These are phyloP conservation scores for Microctenopoma stevenorrisi DNA, from an alignment of 2,797 vertebrate genomes.

Conservation along the genomic window DNA sequence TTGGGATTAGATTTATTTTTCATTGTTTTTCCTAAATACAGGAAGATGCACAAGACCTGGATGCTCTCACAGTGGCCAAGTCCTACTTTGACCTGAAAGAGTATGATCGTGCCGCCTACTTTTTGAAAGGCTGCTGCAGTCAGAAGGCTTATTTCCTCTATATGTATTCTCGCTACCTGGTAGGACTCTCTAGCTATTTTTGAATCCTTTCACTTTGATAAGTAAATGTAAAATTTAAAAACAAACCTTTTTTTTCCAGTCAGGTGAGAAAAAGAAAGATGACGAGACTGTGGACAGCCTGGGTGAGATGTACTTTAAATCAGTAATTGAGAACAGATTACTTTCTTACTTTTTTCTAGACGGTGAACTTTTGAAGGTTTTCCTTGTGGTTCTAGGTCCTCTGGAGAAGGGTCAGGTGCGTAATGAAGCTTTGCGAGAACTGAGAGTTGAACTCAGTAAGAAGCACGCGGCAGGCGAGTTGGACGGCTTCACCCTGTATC, in stretches of 20 bases:
- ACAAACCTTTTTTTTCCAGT: slow-evolving; percentile 78
- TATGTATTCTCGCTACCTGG: slow-evolving; percentile 99
- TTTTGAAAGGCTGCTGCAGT: slow-evolving; percentile 94
- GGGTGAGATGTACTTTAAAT: slow-evolving; percentile 82
- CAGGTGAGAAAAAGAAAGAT: slow-evolving; percentile 99
- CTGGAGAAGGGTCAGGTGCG: slow-evolving; percentile 98
- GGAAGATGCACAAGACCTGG: slow-evolving; percentile 96
- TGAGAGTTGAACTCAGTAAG: slow-evolving; percentile 97
- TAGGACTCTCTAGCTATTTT: slow-evolving; percentile 61
- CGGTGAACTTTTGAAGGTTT: neutral
- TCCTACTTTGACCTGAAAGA: slow-evolving; percentile 99
- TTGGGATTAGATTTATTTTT: neutral
- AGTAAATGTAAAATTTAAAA: slow-evolving; percentile 7
- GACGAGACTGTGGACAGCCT: slow-evolving; percentile 98
- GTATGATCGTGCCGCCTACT: slow-evolving; percentile 96
- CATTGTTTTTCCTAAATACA: slow-evolving; percentile 56
- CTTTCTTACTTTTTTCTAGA: neutral
- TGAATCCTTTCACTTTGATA: neutral
- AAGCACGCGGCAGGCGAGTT: slow-evolving; percentile 93
- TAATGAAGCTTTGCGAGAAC: slow-evolving; percentile 94
- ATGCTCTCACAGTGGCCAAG: slow-evolving; percentile 95
- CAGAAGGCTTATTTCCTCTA: slow-evolving; percentile 98
- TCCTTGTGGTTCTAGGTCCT: slow-evolving; percentile 84
- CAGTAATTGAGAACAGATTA: neutral
- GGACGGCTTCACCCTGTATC: slow-evolving; percentile 96